These are phyloP conservation scores for Microtus richardsoni DNA, from an alignment of 2,113 vertebrate species.

Conservation along the genomic window DNA sequence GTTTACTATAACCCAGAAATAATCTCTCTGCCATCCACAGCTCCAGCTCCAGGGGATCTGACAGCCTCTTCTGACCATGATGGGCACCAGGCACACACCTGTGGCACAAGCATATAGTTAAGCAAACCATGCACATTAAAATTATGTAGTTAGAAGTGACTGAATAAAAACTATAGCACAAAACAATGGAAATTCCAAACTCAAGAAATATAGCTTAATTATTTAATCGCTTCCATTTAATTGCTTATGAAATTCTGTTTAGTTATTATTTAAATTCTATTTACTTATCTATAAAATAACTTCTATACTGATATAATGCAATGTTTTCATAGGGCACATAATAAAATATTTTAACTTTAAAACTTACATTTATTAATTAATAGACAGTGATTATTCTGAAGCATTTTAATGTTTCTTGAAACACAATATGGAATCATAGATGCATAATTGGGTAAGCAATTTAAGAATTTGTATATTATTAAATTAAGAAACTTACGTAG, in stretches of 20 bases:
- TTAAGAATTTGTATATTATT: neutral
- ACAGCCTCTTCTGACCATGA: neutral
- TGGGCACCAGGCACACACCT: neutral
- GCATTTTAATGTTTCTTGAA: neutral
- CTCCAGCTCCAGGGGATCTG: neutral
- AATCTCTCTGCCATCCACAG: neutral
- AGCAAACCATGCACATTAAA: neutral
- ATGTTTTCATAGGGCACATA: constrained; percentile 69
- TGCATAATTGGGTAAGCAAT: neutral
- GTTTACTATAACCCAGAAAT: neutral
- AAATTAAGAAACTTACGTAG: neutral
- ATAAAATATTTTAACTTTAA: constrained; percentile 70
- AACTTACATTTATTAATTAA: neutral
- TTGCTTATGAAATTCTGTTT: constrained; percentile 44
- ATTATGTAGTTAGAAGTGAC: constrained; percentile 35
- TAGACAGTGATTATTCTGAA: constrained; percentile 7
- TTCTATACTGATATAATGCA: constrained; percentile 62
- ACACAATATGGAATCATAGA: neutral
- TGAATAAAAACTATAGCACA: neutral
- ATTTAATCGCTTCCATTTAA: neutral
- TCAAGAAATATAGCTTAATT: constrained; percentile 39
- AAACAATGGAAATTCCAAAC: constrained; percentile 53
- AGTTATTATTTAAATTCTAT: neutral
- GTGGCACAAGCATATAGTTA: neutral
- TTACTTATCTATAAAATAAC: neutral